Percentiles rank a stretch among this genome's conserved stretches.
These are phyloP conservation scores for Drosophila pectinifera DNA, from an alignment of 1,140 invertebrate species.

Conservation along the genomic window DNA sequence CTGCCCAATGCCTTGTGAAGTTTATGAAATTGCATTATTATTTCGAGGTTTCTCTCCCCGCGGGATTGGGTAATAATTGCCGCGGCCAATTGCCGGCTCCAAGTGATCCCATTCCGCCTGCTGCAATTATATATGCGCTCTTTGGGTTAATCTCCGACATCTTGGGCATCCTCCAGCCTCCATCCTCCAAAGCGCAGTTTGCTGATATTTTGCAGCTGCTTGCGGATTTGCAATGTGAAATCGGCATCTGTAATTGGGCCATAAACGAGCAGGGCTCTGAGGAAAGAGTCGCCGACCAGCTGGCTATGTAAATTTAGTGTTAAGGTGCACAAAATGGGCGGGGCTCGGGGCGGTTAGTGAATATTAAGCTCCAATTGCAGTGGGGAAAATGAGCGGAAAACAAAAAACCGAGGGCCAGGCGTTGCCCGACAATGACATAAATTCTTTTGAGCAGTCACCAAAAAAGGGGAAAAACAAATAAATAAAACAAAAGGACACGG, in stretches of 20 bases:
- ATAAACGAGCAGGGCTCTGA: no score
- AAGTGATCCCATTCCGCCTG: constrained; percentile 35
- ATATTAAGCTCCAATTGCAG: constrained; percentile 62
- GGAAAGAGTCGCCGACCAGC: constrained; percentile 1
- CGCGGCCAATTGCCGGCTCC: constrained; percentile 10
- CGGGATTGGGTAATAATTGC: constrained; percentile 32
- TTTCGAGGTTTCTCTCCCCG: constrained; percentile 1
- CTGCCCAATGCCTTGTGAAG: constrained; percentile 1
- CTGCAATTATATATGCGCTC: constrained; percentile 30
- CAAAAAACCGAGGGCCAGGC: constrained; percentile 30
- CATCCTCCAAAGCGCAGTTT: constrained; percentile 6
- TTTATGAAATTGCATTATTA: constrained; percentile 31
- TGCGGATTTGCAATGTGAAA: constrained; percentile 50
- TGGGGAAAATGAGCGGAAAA: constrained; percentile 41
- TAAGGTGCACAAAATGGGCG: constrained; percentile 78
- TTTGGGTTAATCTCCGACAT: constrained; percentile 36
- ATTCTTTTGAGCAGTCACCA: constrained; percentile 34
- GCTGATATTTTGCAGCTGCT: constrained; percentile 36
- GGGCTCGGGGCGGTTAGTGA: constrained; percentile 36
- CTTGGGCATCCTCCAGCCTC: constrained; percentile 10
- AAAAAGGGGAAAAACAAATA: constrained; percentile 53
- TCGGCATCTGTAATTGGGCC: constrained; percentile 52
- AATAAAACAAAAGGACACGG: constrained; percentile 62
- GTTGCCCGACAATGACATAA: constrained; percentile 60
- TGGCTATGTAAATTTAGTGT: constrained; percentile 68